Percentiles rank a stretch among this genome's conserved stretches.
phyloP scores from a whole-genome alignment of 2,888 invertebrate species.

The Amphimallon solstitiale region DNA sequence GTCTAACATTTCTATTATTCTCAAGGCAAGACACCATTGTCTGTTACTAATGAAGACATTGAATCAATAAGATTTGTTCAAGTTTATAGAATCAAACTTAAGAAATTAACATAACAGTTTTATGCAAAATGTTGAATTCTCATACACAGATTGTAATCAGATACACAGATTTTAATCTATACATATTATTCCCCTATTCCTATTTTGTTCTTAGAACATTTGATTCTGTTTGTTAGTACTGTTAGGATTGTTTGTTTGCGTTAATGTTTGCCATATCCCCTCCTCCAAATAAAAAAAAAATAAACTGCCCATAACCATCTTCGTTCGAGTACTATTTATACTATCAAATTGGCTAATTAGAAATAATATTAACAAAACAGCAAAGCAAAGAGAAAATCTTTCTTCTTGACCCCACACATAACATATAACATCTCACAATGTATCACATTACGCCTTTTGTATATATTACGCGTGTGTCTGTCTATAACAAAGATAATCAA shows the following conservation, averaged over 20 bases:
- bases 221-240: no score
- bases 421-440: background rate
- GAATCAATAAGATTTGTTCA: no score
- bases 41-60: no score
- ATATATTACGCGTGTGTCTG: slow-evolving; percentile 4
- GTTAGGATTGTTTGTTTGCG: background rate
- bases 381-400: slow-evolving; percentile 51
- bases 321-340: slow-evolving; percentile 19
- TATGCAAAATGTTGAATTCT: no score
- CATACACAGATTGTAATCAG: no score
- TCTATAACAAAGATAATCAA: slow-evolving; percentile 17
- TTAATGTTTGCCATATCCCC: background rate
- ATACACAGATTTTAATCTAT: no score
- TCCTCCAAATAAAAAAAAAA: background rate
- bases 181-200: no score
- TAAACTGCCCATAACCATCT: slow-evolving; percentile 12
- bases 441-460: slow-evolving; percentile 5
- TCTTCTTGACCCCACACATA: slow-evolving; percentile 43
- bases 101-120: no score
- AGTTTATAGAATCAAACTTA: no score
- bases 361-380: slow-evolving; percentile 20
- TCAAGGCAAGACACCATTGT: no score
- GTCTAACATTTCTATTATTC: no score
- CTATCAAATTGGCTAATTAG: slow-evolving; percentile 27
- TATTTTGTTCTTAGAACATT: no score